phyloP scores from a whole-genome alignment of 2,888 invertebrate genomes.

The Drosophila atripex region DNA sequence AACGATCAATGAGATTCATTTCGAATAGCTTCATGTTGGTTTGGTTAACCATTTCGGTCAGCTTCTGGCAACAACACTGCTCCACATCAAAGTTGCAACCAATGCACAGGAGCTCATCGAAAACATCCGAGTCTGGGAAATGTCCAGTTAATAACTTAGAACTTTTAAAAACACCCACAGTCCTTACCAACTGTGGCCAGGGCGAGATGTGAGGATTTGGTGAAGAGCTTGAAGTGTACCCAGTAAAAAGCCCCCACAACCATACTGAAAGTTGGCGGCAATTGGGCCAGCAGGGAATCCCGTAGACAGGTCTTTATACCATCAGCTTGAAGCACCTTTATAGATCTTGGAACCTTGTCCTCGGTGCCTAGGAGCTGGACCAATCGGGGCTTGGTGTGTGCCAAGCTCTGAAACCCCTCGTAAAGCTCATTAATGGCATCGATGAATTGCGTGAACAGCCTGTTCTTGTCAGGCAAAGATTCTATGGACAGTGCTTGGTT shows the following conservation, averaged over 20 bases:
- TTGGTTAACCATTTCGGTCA: conserved; percentile 88
- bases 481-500: conserved; percentile 43
- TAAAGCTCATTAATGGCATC: conserved; percentile 79
- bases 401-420: conserved; percentile 66
- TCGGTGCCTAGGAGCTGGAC: conserved; percentile 49
- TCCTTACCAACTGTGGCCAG: conserved; percentile 57
- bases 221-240: conserved; percentile 90
- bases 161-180: not conserved
- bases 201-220: conserved; percentile 80
- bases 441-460: conserved; percentile 76
- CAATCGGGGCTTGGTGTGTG: conserved; percentile 65
- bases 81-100: conserved; percentile 89
- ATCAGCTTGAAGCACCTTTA: conserved; percentile 85
- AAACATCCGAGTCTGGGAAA: conserved; percentile 57
- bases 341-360: not conserved
- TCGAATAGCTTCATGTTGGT: conserved; percentile 91
- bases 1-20: conserved; percentile 91
- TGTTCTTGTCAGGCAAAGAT: conserved; percentile 52
- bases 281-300: conserved; percentile 87
- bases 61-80: conserved; percentile 86
- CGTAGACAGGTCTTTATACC: conserved; percentile 83
- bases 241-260: conserved; percentile 91
- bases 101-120: conserved; percentile 86
- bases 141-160: not conserved
- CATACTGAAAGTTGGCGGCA: conserved; percentile 88